Evolutionary conservation across 2,113 vertebrate genomes (phyloP).

Genomic region (Phyllopteryx taeniolatus): DNA sequence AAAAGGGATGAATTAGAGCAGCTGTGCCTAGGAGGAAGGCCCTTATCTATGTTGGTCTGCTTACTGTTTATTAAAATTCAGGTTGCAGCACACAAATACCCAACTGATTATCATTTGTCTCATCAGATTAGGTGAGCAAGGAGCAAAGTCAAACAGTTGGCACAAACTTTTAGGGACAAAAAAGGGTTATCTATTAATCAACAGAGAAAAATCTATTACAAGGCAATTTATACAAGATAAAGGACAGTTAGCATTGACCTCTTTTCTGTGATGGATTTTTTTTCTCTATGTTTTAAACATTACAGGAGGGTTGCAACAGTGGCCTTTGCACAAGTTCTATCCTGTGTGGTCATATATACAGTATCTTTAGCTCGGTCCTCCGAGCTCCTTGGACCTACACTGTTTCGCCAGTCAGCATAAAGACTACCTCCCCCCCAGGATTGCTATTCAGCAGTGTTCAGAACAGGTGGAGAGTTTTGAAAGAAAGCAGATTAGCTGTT

Average conservation of each 20-base stretch:
- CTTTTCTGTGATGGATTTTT: neutral
- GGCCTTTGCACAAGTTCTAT: neutral
- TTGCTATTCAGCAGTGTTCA: slow-evolving; percentile 61
- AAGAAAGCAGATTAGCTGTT: slow-evolving; percentile 64
- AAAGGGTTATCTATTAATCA: slow-evolving; percentile 2
- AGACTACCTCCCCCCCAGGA: slow-evolving; percentile 57
- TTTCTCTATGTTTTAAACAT: neutral
- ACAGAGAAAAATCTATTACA: slow-evolving; percentile 2
- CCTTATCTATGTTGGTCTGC: slow-evolving; percentile 32
- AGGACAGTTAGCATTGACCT: slow-evolving; percentile 1
- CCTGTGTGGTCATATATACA: slow-evolving; percentile 30
- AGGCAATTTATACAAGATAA: neutral
- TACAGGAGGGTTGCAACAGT: neutral
- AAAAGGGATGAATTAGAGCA: slow-evolving; percentile 33
- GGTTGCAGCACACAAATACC: slow-evolving; percentile 40
- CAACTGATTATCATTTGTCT: slow-evolving; percentile 40
- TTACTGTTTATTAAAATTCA: slow-evolving; percentile 48
- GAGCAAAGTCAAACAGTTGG: slow-evolving; percentile 49
- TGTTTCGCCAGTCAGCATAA: slow-evolving; percentile 55
- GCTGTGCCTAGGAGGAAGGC: slow-evolving; percentile 42
- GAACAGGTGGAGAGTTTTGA: slow-evolving; percentile 63
- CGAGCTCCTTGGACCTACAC: slow-evolving; percentile 39
- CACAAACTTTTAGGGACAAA: slow-evolving; percentile 33
- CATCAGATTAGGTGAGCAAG: slow-evolving; percentile 7
- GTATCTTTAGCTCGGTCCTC: slow-evolving; percentile 31